phyloP scores from a whole-genome alignment of 2,113 vertebrate genomes.

The Muscicapa adusta region DNA sequence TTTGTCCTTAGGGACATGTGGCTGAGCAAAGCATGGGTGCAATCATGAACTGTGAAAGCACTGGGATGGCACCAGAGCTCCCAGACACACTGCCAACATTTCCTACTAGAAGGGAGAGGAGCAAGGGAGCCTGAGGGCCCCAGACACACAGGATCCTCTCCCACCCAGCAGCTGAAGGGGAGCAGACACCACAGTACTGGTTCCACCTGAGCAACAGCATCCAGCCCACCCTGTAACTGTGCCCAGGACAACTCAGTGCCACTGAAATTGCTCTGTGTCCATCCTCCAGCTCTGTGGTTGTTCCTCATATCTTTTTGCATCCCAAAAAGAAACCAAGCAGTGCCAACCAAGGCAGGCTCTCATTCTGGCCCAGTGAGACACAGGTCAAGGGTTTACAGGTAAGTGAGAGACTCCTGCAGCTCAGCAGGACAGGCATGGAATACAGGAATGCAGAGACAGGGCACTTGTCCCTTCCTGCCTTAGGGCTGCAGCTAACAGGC shows the following conservation, averaged over 20 bases:
- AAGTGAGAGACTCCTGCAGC: neutral
- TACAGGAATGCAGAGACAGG: neutral
- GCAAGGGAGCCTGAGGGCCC: neutral
- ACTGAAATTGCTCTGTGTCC: neutral
- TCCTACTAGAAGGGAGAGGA: neutral
- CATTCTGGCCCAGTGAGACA: neutral
- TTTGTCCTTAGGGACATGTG: accelerated
- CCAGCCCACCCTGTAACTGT: neutral
- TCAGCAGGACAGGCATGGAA: neutral
- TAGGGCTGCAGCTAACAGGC: neutral
- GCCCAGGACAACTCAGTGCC: neutral
- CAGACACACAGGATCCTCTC: neutral
- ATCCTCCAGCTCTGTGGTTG: neutral
- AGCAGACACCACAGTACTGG: neutral
- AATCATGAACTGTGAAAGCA: accelerated
- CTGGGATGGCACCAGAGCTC: neutral
- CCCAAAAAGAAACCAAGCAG: neutral
- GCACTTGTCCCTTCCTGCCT: too few species aligned
- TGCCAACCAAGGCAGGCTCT: neutral
- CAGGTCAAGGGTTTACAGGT: neutral
- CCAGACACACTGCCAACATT: neutral
- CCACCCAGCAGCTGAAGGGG: neutral
- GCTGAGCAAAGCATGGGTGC: neutral
- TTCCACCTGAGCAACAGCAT: neutral
- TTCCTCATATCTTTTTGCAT: neutral